Conservation (phyloP, 35 echinoderm and acorn worm species). For the Hemicentrotus pulcherrimus region DNA sequence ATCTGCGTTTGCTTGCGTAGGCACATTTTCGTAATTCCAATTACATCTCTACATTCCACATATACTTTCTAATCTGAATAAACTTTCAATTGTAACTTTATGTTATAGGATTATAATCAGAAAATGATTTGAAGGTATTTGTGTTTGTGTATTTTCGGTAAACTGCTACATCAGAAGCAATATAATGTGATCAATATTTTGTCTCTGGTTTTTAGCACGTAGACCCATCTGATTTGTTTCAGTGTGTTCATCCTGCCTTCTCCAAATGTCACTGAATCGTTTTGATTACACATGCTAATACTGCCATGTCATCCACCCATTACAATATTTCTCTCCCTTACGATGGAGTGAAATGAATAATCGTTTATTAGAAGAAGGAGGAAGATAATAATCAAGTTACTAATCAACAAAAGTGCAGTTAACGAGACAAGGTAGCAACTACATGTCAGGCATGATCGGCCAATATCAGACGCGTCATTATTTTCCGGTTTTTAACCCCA, state of each 20-base stretch:
- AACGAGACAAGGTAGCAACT: background rate
- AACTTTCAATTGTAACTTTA: background rate
- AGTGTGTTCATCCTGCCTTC: background rate
- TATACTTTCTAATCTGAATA: no score
- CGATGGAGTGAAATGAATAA: background rate
- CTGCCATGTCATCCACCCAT: background rate
- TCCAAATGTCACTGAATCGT: background rate
- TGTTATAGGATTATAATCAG: background rate
- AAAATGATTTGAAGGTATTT: background rate
- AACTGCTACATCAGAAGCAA: background rate
- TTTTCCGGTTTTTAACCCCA: conserved; percentile 56
- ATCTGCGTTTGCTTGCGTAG: no score
- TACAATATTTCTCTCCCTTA: background rate
- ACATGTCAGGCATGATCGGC: background rate
- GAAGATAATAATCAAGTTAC: background rate
- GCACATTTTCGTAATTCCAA: no score
- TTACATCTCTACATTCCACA: no score
- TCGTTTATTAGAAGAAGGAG: background rate
- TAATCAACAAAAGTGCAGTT: background rate
- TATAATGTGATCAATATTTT: background rate
- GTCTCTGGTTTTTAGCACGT: background rate
- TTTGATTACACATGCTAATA: background rate
- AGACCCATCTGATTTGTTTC: background rate
- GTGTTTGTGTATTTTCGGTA: background rate
- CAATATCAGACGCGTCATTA: conserved; percentile 53